A percentile compares a stretch with the other conserved stretches of the same genome.
phyloP scores from a whole-genome alignment of 1,140 invertebrate genomes.

The Argopecten irradians region DNA sequence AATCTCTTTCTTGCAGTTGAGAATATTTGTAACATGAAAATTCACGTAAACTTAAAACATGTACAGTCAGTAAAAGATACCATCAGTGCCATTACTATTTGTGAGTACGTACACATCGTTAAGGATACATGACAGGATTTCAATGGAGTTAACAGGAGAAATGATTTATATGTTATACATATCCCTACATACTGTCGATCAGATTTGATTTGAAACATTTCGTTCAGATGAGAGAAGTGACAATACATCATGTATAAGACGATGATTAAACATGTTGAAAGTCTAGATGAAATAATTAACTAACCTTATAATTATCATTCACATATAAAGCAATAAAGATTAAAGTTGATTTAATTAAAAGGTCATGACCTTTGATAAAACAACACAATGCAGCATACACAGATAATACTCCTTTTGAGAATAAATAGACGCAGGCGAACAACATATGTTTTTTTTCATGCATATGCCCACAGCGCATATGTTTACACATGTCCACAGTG shows the following conservation, averaged over 20 bases:
- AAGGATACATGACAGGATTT: too few species aligned
- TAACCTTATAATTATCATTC: background rate
- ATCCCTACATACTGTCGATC: background rate
- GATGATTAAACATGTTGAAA: background rate
- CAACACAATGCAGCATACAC: background rate
- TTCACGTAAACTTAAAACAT: too few species aligned
- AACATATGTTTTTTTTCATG: background rate
- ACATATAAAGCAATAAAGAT: slow-evolving; percentile 4
- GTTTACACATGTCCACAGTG: background rate
- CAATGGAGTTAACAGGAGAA: too few species aligned
- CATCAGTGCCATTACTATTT: too few species aligned
- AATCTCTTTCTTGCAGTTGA: background rate
- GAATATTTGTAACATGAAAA: background rate
- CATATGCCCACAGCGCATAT: background rate
- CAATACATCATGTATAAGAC: background rate
- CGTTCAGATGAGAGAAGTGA: background rate
- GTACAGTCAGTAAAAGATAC: too few species aligned
- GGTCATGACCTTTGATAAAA: slow-evolving; percentile 12
- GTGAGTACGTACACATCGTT: too few species aligned
- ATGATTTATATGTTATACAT: background rate
- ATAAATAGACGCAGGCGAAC: background rate
- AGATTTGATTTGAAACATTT: background rate
- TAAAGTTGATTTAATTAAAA: background rate
- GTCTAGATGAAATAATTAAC: background rate
- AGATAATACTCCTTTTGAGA: slow-evolving; percentile 12